Evolutionary conservation across 2,797 vertebrate species (phyloP).

Genomic region (Cynodonichthys magdalenae): DNA sequence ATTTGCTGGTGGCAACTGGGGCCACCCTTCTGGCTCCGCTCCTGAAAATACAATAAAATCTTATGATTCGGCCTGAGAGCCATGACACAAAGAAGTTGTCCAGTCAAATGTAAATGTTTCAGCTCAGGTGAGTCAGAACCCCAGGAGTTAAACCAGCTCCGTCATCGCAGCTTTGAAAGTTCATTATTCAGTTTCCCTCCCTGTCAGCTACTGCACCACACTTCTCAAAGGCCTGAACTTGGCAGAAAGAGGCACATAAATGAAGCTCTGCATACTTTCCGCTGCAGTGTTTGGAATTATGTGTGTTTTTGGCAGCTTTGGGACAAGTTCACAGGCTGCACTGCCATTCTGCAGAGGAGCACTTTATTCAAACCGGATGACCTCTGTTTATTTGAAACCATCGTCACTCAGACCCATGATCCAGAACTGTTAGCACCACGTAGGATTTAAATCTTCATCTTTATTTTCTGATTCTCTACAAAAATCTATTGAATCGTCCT

Average conservation of each 20-base stretch:
- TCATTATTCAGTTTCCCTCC: slow-evolving; percentile 48
- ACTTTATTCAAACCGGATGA: slow-evolving; percentile 8
- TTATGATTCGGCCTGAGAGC: not conserved
- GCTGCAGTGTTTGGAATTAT: slow-evolving; percentile 46
- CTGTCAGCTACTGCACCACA: slow-evolving; percentile 40
- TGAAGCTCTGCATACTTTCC: slow-evolving; percentile 67
- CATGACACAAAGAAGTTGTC: not conserved
- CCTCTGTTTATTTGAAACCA: slow-evolving; percentile 23
- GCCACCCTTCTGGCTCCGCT: too few species aligned
- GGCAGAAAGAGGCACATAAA: slow-evolving; percentile 50
- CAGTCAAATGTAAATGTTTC: slow-evolving; percentile 4
- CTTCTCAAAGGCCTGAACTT: slow-evolving; percentile 47
- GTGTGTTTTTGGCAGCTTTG: slow-evolving; percentile 16
- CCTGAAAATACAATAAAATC: not conserved
- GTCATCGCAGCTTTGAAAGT: slow-evolving; percentile 41
- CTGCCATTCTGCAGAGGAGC: not conserved
- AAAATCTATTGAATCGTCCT: not conserved
- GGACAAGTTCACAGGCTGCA: slow-evolving; percentile 18
- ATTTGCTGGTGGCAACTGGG: too few species aligned
- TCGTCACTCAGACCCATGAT: not conserved
- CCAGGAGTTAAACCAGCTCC: slow-evolving; percentile 20
- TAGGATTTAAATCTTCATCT: too few species aligned
- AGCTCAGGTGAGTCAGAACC: slow-evolving; percentile 10
- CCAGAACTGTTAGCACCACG: too few species aligned
- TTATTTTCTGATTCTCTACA: too few species aligned